Evolutionary conservation across 1,140 invertebrate genomes (phyloP), one percentile per base, ranked within the genome.

Genomic region (Mizuhopecten yessoensis): DNA sequence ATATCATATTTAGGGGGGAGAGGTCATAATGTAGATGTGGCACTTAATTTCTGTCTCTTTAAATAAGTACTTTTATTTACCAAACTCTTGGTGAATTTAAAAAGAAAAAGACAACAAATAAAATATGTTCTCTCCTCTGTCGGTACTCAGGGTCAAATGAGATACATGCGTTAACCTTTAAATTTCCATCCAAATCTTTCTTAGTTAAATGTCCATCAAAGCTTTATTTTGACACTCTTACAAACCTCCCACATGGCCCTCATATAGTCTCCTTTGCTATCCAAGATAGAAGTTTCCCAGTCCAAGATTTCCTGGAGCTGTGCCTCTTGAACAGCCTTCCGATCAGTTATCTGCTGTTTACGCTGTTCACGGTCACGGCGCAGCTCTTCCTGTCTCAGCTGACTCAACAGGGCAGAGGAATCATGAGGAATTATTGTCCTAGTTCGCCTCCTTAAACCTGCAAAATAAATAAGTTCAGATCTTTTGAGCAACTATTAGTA

Each of bases 161-260:
- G n/a, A n/a, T n/a, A n/a, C n/a, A n/a, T n/a, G n/a, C n/a, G n/a
- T n/a, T n/a, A n/a, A n/a, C n/a, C n/a, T n/a, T n/a, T n/a, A n/a
- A n/a, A n/a, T n/a, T n/a, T n/a, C n/a, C n/a, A n/a, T n/a, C n/a
- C n/a, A n/a, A n/a, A n/a, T n/a, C n/a, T n/a, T n/a, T n/a, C n/a
- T n/a, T n/a, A n/a, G n/a, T n/a, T n/a, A n/a, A n/a, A n/a, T n/a
- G n/a, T n/a, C 11, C 45, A 34, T 87, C 89, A 86, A 34, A 34
- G 86, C 20, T 34, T n/a, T 36, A 34, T 36, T 29, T 7, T 36
- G 33, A 15, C n/a, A 20, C 49, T 13, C 0, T 0, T 87, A 89
- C 92, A 90, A 92, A 97, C 97, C 96, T 97, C 97, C 97, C 97
- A 97, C 96, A 97, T 96, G 33, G 95, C 94, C 90, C 93, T 96